phyloP scores from a whole-genome alignment of 2,888 invertebrate species.

The Netelia fuscicornis region DNA sequence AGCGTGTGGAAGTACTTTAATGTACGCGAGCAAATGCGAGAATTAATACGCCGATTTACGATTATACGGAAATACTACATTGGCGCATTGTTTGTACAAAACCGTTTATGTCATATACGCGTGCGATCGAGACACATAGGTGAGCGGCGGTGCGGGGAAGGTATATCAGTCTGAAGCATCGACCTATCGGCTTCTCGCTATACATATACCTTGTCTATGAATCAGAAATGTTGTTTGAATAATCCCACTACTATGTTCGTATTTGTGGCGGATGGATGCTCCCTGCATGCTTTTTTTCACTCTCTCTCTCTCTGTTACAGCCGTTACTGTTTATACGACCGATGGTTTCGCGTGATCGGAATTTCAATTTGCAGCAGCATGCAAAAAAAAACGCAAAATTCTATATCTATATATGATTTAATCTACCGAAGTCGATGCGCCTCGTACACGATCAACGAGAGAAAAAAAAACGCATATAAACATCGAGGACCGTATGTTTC shows the following conservation, averaged over 20 bases:
- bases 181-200: constrained; percentile 38
- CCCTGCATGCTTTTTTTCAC: background rate
- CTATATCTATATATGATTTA: constrained; percentile 43
- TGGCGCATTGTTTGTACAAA: constrained; percentile 37
- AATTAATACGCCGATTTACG: constrained; percentile 63
- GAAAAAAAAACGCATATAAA: background rate
- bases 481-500: constrained; percentile 3
- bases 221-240: constrained; percentile 60
- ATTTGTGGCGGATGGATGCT: constrained; percentile 58
- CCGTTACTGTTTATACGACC: constrained; percentile 40
- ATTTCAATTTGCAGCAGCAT: constrained; percentile 61
- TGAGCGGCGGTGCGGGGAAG: background rate
- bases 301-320: constrained; percentile 26
- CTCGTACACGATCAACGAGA: constrained; percentile 10
- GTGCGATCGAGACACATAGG: constrained; percentile 4
- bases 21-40: constrained; percentile 31
- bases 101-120: background rate
- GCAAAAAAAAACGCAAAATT: constrained; percentile 35
- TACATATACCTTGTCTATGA: constrained; percentile 57
- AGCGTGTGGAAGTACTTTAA: constrained; percentile 16
- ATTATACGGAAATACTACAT: constrained; percentile 52
- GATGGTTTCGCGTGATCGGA: constrained; percentile 52
- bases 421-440: constrained; percentile 46
- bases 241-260: constrained; percentile 54
- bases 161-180: constrained; percentile 43